Percentiles rank a stretch among this genome's conserved stretches.
These are phyloP conservation scores for Gallinago solitaria DNA, from an alignment of 2,797 vertebrate species.

Conservation along the genomic window DNA sequence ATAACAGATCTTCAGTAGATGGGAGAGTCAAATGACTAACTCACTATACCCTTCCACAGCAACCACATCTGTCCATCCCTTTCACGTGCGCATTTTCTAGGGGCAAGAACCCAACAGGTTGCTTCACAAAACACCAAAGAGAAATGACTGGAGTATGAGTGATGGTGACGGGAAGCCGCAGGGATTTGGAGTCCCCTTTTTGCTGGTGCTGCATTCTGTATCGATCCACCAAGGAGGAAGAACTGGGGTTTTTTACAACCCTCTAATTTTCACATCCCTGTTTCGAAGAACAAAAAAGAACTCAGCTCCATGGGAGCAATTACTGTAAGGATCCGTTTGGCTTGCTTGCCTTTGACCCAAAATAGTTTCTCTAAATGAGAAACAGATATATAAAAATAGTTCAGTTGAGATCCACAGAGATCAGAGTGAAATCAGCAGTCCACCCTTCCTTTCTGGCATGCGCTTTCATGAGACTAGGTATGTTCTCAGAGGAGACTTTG, in stretches of 20 bases:
- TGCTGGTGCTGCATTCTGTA: neutral
- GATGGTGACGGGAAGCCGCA: neutral
- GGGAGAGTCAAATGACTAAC: neutral
- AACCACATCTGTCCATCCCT: neutral
- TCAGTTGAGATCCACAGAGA: neutral
- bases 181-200: neutral
- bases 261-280: neutral
- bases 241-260: neutral
- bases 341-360: neutral
- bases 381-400: neutral
- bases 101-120: neutral
- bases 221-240: neutral
- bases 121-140: neutral
- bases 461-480: neutral
- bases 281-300: neutral
- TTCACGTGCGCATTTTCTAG: fast-evolving
- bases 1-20: neutral
- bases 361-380: neutral
- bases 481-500: neutral
- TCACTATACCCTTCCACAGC: neutral
- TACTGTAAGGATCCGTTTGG: neutral
- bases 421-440: neutral
- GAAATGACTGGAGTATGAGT: neutral
- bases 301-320: neutral
- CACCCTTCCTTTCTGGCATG: constrained; percentile 15